Percentiles rank a stretch among this genome's conserved stretches.
Conservation (phyloP, 1,140 invertebrate species). For the Pentalonia nigronervosa region DNA sequence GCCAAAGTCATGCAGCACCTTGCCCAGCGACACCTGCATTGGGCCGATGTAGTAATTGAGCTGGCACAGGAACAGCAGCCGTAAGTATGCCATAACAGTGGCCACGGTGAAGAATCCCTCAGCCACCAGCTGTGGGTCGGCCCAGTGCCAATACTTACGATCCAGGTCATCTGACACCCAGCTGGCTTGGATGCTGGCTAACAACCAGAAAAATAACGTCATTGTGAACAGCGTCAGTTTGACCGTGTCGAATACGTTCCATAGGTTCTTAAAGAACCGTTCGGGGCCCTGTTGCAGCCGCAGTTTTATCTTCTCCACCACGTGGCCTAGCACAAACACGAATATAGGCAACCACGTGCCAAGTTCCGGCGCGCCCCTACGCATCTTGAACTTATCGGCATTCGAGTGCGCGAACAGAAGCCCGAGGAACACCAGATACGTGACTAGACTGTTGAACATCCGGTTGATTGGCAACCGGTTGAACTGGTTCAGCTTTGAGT, state of each 20-base stretch:
- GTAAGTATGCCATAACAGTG: conserved; percentile 74
- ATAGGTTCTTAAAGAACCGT: conserved; percentile 76
- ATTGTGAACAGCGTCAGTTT: conserved; percentile 68
- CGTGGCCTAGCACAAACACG: conserved; percentile 64
- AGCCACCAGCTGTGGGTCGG: conserved; percentile 75
- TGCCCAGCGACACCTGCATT: conserved; percentile 70
- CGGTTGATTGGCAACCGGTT: conserved; percentile 69
- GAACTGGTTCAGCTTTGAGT: conserved; percentile 63
- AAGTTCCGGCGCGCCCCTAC: conserved; percentile 65
- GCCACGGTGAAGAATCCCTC: conserved; percentile 78
- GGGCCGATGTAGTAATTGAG: conserved; percentile 70
- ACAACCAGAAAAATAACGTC: conserved; percentile 67
- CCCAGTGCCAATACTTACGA: conserved; percentile 74
- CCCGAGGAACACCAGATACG: conserved; percentile 71
- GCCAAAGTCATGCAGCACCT: conserved; percentile 69
- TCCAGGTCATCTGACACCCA: conserved; percentile 67
- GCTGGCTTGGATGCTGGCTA: conserved; percentile 45
- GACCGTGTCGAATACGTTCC: conserved; percentile 77
- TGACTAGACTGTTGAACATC: conserved; percentile 69
- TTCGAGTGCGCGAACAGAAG: conserved; percentile 70
- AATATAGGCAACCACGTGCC: conserved; percentile 74
- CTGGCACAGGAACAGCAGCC: conserved; percentile 69
- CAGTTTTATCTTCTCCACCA: conserved; percentile 64
- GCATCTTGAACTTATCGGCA: conserved; percentile 66
- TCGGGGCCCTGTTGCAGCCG: conserved; percentile 74